phyloP scores from a whole-genome alignment of 2,113 vertebrate genomes.

The Charadrius vociferus region DNA sequence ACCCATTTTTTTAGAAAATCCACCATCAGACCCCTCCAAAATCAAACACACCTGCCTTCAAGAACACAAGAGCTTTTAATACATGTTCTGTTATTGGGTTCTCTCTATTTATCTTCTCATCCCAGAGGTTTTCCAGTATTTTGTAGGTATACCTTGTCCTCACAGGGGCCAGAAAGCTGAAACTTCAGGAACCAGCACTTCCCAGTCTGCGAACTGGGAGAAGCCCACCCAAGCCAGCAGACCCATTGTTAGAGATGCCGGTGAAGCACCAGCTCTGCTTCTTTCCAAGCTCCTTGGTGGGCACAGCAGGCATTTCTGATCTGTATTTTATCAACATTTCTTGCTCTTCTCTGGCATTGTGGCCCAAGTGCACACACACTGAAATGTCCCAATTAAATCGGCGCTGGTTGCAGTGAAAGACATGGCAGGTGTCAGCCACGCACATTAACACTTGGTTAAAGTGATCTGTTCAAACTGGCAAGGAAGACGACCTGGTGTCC shows the following conservation, averaged over 20 bases:
- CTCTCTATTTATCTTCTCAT: background rate
- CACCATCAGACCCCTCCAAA: background rate
- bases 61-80: background rate
- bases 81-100: rapidly evolving
- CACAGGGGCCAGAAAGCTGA: background rate
- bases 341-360: background rate
- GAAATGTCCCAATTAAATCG: background rate
- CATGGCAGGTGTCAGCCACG: rapidly evolving
- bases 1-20: background rate
- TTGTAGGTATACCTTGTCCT: background rate
- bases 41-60: background rate
- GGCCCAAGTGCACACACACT: background rate
- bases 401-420: background rate
- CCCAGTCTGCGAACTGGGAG: background rate
- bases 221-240: background rate
- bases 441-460: background rate
- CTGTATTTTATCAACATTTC: rapidly evolving
- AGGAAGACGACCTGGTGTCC: background rate
- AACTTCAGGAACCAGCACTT: background rate
- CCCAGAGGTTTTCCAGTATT: background rate
- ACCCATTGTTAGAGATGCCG: rapidly evolving
- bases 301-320: background rate
- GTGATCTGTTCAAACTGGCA: background rate
- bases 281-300: background rate
- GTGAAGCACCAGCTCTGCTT: background rate